phyloP scores from a whole-genome alignment of 1,140 invertebrate genomes.

The Babylonia areolata region DNA sequence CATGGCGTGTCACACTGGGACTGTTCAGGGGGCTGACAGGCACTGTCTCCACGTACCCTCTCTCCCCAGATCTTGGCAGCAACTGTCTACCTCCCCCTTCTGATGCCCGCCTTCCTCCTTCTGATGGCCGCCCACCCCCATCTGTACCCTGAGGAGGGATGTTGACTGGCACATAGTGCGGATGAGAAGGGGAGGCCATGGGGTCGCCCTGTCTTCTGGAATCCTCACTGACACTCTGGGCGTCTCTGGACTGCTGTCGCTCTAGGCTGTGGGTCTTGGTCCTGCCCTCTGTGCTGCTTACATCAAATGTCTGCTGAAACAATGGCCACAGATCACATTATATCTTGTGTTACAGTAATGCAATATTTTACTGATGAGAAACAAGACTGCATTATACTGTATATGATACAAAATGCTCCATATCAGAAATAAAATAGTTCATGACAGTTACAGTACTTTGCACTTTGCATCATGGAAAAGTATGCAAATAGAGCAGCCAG shows the following conservation, averaged over 20 bases:
- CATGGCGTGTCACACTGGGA: constrained; percentile 46
- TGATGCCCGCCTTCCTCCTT: background rate
- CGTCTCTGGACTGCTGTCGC: constrained; percentile 24
- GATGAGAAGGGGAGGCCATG: constrained; percentile 29
- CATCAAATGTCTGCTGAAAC: background rate
- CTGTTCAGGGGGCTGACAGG: constrained; percentile 48
- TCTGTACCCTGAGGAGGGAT: constrained; percentile 48
- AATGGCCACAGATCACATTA: background rate
- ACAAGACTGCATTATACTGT: too few relatives aligned
- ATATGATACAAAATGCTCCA: too few relatives aligned
- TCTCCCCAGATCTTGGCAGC: background rate
- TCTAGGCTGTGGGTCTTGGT: constrained; percentile 20
- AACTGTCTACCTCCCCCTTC: background rate
- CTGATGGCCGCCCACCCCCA: background rate
- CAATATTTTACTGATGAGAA: too few relatives aligned
- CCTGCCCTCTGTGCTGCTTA: background rate
- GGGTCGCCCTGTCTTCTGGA: background rate
- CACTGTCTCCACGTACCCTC: constrained; percentile 33
- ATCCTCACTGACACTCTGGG: background rate
- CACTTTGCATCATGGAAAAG: too few relatives aligned
- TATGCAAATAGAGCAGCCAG: too few relatives aligned
- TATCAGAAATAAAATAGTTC: too few relatives aligned
- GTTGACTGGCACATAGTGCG: constrained; percentile 53
- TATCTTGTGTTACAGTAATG: too few relatives aligned
- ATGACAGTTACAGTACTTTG: too few relatives aligned